phyloP scores from a whole-genome alignment of 2,797 vertebrate species.

The Manis javanica region DNA sequence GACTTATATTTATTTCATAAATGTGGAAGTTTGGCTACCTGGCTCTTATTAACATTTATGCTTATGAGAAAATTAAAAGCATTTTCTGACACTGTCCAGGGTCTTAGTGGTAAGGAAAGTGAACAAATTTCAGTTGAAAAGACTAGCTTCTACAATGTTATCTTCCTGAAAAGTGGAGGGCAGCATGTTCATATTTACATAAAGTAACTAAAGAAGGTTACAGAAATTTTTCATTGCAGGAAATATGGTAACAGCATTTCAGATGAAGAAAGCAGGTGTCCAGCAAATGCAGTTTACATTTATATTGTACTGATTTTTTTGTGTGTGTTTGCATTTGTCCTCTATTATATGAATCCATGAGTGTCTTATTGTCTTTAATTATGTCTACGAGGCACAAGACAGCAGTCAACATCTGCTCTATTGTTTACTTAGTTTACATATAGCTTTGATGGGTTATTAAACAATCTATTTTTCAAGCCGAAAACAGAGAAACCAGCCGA shows the following conservation, averaged over 20 bases:
- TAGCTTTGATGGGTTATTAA: constrained; percentile 91
- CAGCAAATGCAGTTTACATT: constrained; percentile 80
- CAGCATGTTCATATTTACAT: constrained; percentile 36
- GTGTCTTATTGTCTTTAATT: constrained; percentile 89
- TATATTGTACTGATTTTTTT: constrained; percentile 72
- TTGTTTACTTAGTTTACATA: constrained; percentile 91
- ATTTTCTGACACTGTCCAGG: background rate
- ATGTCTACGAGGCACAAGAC: constrained; percentile 89
- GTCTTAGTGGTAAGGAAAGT: background rate
- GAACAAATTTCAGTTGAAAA: background rate
- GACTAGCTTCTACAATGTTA: background rate
- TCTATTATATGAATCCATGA: constrained; percentile 85
- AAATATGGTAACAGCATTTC: constrained; percentile 70
- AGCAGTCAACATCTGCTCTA: constrained; percentile 90
- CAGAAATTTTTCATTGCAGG: constrained; percentile 21
- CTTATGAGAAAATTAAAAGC: background rate
- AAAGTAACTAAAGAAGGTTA: constrained; percentile 45
- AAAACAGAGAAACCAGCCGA: constrained; percentile 87
- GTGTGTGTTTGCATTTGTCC: constrained; percentile 82
- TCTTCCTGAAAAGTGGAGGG: constrained; percentile 40
- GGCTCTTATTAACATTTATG: background rate
- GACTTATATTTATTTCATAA: background rate
- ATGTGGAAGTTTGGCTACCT: background rate
- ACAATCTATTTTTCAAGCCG: constrained; percentile 89
- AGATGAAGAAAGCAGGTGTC: constrained; percentile 83